Evolutionary conservation across 2,113 vertebrate species (phyloP), one percentile per base, ranked within the genome.

Genomic region (Toxotes jaculatrix): DNA sequence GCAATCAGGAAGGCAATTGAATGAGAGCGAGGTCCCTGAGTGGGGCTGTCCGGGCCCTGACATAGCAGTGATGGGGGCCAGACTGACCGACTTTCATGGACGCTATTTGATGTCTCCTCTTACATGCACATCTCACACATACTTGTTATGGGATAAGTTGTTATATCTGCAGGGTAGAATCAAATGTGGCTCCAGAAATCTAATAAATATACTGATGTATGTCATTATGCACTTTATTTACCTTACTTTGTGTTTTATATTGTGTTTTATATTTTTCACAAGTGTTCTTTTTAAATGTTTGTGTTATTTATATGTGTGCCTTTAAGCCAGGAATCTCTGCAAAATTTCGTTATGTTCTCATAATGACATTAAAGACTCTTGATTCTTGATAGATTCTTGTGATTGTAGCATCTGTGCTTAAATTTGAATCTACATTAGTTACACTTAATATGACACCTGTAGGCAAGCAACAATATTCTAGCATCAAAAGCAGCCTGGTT

Each of bases 1-100:
- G 85, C 90, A 90, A 93, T 93, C 90, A 83, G 74, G 61, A 74
- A 86, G 57, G 64, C 74, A 87, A 80, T 77, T 87, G 85, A 88
- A 85, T 0, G 17, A 82, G 83, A 36, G 68, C 75, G 68, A 79
- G 67, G 75, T 88, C 67, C 63, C 45, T 57, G 70, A 69, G 14
- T 43, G 68, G 76, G 82, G 82, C 79, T 51, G 64, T 69, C 45
- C 32, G 71, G 73, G 43, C 80, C 62, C 82, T 87, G 86, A 86
- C 79, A 86, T 53, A 49, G 61, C 38, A 27, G 56, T 79, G 82
- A 91, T 87, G n/a, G 61, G 81, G 74, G 60, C 82, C 84, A 78
- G 21, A 82, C 38, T 51, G 78, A 62, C 55, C 2, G 7, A 62
- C 67, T 74, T 60, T 73, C 71, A 77, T 42, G 64, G 36, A 78